Evolutionary conservation across 2,797 vertebrate genomes (phyloP).

Genomic region (Pelochelys cantorii): DNA sequence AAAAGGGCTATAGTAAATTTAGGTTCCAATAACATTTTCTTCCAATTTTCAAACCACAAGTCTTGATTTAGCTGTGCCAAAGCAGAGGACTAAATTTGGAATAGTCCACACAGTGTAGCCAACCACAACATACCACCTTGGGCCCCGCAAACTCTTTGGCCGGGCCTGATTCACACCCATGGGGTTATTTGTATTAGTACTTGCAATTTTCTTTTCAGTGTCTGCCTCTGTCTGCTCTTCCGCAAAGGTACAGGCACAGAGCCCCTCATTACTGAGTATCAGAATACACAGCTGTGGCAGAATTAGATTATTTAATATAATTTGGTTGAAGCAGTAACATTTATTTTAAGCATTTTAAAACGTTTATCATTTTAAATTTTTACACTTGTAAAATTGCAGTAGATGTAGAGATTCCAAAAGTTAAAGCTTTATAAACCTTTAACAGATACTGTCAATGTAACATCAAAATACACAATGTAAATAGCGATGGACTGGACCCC

Average conservation of each 20-base stretch:
- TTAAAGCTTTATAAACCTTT: background rate
- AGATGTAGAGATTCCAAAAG: background rate
- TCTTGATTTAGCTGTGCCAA: no score
- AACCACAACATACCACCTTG: no score
- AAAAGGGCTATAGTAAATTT: no score
- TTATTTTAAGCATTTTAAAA: background rate
- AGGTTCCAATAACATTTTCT: no score
- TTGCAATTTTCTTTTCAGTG: background rate
- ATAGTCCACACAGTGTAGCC: no score
- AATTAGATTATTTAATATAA: background rate
- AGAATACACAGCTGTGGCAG: background rate
- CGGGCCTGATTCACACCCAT: background rate
- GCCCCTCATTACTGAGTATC: background rate
- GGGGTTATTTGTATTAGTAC: background rate
- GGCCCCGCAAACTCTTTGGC: no score
- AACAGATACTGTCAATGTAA: background rate
- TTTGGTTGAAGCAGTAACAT: background rate
- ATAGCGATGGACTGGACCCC: no score
- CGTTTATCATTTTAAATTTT: background rate
- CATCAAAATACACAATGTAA: no score
- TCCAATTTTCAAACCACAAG: no score
- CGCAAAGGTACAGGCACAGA: background rate
- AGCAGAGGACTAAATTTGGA: no score
- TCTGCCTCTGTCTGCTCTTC: fast-evolving
- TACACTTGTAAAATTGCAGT: background rate